These are phyloP conservation scores for Escarpia spicata DNA, from an alignment of 2,888 invertebrate species.

Conservation along the genomic window DNA sequence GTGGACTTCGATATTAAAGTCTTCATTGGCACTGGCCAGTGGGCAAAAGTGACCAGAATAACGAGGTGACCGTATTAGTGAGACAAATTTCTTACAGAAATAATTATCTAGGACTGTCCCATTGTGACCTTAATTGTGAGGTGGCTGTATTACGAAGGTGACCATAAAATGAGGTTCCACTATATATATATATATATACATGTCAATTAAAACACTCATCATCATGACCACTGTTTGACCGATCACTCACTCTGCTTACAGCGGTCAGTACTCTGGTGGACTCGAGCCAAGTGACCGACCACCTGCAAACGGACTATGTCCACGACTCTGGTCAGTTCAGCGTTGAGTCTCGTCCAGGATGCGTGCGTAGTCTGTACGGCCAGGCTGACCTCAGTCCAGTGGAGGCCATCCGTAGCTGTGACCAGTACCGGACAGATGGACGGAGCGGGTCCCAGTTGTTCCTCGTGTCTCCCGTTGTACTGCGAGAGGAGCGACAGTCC, in stretches of 20 bases:
- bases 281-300: slow-evolving; percentile 72
- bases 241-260: slow-evolving; percentile 68
- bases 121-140: no score
- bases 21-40: no score
- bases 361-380: slow-evolving; percentile 81
- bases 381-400: slow-evolving; percentile 73
- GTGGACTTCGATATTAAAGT: no score
- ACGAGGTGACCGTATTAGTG: no score
- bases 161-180: no score
- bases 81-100: no score
- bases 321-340: slow-evolving; percentile 81
- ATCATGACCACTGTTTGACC: background rate
- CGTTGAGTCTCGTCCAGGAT: slow-evolving; percentile 78
- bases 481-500: background rate
- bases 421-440: slow-evolving; percentile 36
- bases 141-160: no score
- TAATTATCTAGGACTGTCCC: no score
- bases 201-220: background rate
- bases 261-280: slow-evolving; percentile 91
- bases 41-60: no score
- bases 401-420: slow-evolving; percentile 46
- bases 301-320: slow-evolving; percentile 77
- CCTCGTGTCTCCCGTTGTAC: slow-evolving; percentile 26
- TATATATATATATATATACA: background rate
- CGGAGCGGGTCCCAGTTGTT: slow-evolving; percentile 34